Evolutionary conservation across 2,113 vertebrate species (phyloP), one percentile per base, ranked within the genome.

Genomic region (Pteronura brasiliensis): DNA sequence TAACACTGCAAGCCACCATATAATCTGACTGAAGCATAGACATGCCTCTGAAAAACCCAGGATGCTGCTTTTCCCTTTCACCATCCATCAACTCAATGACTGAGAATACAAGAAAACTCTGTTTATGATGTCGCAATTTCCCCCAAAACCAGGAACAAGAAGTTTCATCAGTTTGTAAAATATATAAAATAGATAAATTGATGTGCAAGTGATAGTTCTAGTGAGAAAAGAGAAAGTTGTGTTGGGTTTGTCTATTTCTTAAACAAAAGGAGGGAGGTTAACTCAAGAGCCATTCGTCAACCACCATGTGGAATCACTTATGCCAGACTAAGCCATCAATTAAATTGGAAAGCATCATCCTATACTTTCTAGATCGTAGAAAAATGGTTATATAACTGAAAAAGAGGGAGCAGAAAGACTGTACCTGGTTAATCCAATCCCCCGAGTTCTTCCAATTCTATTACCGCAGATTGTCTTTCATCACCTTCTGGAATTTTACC

Each of bases 251-350:
- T 97, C 94, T 94, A 72, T 96, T 98, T 95, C 65, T 97, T 94
- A 25, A 97, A 90, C 76, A 69, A 90, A 83, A 96, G 52, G 65
- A 96, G 95, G 61, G 65, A 55, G 88, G 69, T 42, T 47, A 95
- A 85, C 77, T 71, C 63, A 90, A 97, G 94, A 95, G 85, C 76
- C 82, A 90, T 98, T 98, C 92, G 82, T 98, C 96, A 98, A 92
- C 79, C 55, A 94, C 92, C 97, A 98, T 98, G 96, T 99, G 98
- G 97, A 98, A 98, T 92, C 91, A 96, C 55, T 98, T 98, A 98
- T 77, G 63, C 71, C 88, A 97, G 95, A 98, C 42, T 39, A 20
- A 79, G n/a, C 94, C 12, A 4, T 95, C 97, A 97, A 93, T 95
- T 98, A 95, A 93, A 47, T 27, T 93, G 65, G 87, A 90, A 96